Evolutionary conservation across 2,888 invertebrate species (phyloP).

Genomic region (Dolichopus griseipennis): DNA sequence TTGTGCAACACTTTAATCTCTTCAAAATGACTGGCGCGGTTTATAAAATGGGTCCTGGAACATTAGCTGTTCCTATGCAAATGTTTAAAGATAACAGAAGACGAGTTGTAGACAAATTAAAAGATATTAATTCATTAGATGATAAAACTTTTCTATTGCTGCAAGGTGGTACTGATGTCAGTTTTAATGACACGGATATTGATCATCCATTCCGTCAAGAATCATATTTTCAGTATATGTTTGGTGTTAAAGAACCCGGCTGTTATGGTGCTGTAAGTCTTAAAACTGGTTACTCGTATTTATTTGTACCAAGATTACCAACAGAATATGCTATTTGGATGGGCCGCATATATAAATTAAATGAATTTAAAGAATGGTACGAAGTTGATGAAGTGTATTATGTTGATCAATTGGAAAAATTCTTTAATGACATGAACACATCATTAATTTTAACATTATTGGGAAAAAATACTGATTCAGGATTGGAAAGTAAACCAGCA

Average conservation of each 20-base stretch:
- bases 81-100: slow-evolving; percentile 73
- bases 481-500: slow-evolving; percentile 65
- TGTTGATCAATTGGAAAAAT: slow-evolving; percentile 58
- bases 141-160: slow-evolving; percentile 61
- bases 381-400: slow-evolving; percentile 73
- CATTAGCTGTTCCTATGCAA: slow-evolving; percentile 65
- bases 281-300: slow-evolving; percentile 54
- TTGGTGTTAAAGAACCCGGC: slow-evolving; percentile 88
- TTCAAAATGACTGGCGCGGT: slow-evolving; percentile 21
- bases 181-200: slow-evolving; percentile 79
- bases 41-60: slow-evolving; percentile 58
- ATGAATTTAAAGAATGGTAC: slow-evolving; percentile 72
- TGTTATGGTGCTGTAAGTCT: slow-evolving; percentile 81
- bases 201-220: slow-evolving; percentile 83
- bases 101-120: slow-evolving; percentile 55
- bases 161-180: slow-evolving; percentile 75
- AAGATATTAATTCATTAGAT: slow-evolving; percentile 38
- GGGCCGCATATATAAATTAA: slow-evolving; percentile 66
- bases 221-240: slow-evolving; percentile 93
- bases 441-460: slow-evolving; percentile 58
- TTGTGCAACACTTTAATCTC: too few relatives aligned
- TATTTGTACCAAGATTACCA: slow-evolving; percentile 82
- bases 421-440: slow-evolving; percentile 52
- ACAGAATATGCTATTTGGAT: slow-evolving; percentile 88
- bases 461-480: slow-evolving; percentile 90